Conservation (phyloP, 2,888 invertebrate species). For the Unio pictorum region DNA sequence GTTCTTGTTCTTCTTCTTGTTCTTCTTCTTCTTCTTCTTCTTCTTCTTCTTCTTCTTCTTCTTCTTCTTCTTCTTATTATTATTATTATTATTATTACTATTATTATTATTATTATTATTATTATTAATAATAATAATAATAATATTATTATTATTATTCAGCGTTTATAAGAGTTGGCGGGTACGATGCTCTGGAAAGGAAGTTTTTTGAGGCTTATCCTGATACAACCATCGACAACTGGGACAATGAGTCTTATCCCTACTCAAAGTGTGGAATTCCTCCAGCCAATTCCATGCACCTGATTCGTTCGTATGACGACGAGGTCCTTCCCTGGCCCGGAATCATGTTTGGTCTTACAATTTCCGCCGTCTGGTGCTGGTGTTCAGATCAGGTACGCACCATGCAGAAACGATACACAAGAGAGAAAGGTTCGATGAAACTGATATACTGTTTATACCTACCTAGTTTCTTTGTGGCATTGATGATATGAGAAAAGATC, state of each 20-base stretch:
- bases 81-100: too few species aligned
- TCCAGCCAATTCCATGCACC: constrained; percentile 60
- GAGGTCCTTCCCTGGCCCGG: constrained; percentile 68
- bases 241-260: constrained; percentile 43
- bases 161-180: constrained; percentile 72
- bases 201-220: constrained; percentile 68
- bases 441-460: too few species aligned
- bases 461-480: too few species aligned
- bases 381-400: constrained; percentile 69
- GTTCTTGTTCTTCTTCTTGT: too few species aligned
- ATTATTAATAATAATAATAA: too few species aligned
- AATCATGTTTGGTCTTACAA: constrained; percentile 68
- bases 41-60: too few species aligned
- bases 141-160: neutral
- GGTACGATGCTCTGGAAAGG: constrained; percentile 71
- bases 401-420: too few species aligned
- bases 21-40: too few species aligned
- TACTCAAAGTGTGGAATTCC: constrained; percentile 66
- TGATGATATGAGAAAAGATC: too few species aligned
- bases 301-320: constrained; percentile 61
- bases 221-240: constrained; percentile 53
- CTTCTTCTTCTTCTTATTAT: too few species aligned
- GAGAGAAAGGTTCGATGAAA: too few species aligned
- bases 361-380: constrained; percentile 71
- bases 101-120: too few species aligned